phyloP scores from a whole-genome alignment of 2,797 vertebrate genomes.

The Leptoclinus maculatus region DNA sequence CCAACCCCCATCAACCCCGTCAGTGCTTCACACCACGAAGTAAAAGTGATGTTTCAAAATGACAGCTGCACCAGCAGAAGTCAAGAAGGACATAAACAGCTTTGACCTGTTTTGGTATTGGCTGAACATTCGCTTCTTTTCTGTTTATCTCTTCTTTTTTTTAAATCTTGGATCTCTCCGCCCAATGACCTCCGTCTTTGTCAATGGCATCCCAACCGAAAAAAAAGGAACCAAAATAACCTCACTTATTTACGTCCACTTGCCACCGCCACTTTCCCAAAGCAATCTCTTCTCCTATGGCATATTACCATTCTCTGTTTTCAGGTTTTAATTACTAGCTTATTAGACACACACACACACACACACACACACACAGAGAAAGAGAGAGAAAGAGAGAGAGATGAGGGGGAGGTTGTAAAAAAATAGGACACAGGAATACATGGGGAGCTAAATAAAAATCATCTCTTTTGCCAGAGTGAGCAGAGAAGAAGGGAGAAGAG shows the following conservation, averaged over 20 bases:
- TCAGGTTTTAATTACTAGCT: slow-evolving; percentile 77
- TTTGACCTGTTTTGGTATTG: slow-evolving; percentile 43
- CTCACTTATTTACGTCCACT: slow-evolving; percentile 26
- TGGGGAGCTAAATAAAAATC: slow-evolving; percentile 38
- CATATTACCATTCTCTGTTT: slow-evolving; percentile 53
- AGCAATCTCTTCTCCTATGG: slow-evolving; percentile 57
- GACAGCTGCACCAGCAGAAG: slow-evolving; percentile 9
- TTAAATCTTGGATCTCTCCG: background rate
- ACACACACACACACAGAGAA: background rate
- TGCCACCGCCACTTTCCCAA: slow-evolving; percentile 46
- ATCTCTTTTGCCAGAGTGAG: slow-evolving; percentile 39
- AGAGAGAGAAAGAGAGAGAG: background rate
- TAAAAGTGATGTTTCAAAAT: background rate
- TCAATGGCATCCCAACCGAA: slow-evolving; percentile 1
- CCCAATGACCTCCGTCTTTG: slow-evolving; percentile 39
- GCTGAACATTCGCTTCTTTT: background rate
- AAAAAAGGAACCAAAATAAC: slow-evolving; percentile 31
- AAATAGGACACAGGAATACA: slow-evolving; percentile 66
- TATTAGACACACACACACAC: slow-evolving; percentile 53
- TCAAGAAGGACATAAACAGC: slow-evolving; percentile 23
- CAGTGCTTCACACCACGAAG: background rate
- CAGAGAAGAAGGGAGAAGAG: background rate
- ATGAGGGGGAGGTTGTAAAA: slow-evolving; percentile 17
- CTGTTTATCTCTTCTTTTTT: background rate
- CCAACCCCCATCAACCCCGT: slow-evolving; percentile 4